These are phyloP conservation scores for Caracal caracal DNA, from an alignment of 2,113 vertebrate genomes.

Conservation along the genomic window DNA sequence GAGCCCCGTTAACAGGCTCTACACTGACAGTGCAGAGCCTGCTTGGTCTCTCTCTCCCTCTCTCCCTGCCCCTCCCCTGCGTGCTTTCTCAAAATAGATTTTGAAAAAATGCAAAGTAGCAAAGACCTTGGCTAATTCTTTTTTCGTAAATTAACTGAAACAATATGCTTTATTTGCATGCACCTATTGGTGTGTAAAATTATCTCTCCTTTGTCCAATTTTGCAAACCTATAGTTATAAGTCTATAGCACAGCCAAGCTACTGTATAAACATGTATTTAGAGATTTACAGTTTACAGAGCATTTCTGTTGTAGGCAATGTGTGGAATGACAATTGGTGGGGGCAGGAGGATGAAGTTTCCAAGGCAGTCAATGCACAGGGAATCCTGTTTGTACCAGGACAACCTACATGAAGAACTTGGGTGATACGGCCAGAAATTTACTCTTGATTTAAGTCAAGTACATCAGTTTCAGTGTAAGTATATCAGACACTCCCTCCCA, in stretches of 20 bases:
- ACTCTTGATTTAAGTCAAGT: neutral
- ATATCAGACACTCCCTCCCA: neutral
- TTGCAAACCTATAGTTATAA: neutral
- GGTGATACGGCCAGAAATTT: neutral
- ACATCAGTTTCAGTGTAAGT: neutral
- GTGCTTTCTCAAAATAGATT: too few species aligned
- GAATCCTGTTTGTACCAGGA: neutral
- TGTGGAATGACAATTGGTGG: neutral
- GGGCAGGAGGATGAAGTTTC: neutral
- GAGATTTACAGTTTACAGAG: neutral
- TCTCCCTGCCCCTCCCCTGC: too few species aligned
- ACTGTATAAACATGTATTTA: neutral
- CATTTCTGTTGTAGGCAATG: neutral
- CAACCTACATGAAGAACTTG: neutral
- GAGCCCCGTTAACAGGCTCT: too few species aligned
- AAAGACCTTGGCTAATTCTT: neutral
- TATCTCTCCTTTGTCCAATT: neutral
- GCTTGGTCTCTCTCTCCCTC: too few species aligned
- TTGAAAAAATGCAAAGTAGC: neutral
- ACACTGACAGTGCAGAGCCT: too few species aligned
- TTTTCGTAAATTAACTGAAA: neutral
- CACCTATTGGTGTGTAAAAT: neutral
- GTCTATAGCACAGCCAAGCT: neutral
- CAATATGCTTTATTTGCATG: neutral
- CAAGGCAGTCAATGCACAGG: neutral